Conservation (phyloP, 2,888 invertebrate species). For the Habroteleia sp. region DNA sequence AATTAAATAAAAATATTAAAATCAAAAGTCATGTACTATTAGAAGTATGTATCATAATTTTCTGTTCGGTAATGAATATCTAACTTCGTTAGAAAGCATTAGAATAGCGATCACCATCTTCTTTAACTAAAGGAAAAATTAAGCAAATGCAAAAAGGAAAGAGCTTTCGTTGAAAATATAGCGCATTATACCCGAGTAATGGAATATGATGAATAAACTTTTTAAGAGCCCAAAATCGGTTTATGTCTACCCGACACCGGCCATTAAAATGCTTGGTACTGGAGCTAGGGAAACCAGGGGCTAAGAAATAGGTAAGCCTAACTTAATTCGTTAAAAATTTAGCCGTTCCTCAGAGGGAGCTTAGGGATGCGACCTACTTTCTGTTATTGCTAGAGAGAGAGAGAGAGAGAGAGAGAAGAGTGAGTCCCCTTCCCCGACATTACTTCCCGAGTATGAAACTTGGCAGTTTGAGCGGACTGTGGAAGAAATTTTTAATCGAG, state of each 20-base stretch:
- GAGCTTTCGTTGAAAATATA: slow-evolving; percentile 29
- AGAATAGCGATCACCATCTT: no score
- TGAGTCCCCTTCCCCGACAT: slow-evolving; percentile 40
- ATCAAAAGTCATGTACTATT: no score
- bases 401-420: no score
- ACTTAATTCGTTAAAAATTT: slow-evolving; percentile 63
- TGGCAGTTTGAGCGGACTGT: slow-evolving; percentile 64
- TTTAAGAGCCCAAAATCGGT: slow-evolving; percentile 52
- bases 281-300: slow-evolving; percentile 35
- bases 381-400: slow-evolving; percentile 23
- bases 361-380: slow-evolving; percentile 61
- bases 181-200: slow-evolving; percentile 50
- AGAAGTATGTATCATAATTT: no score
- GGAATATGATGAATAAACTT: slow-evolving; percentile 58
- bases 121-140: slow-evolving; percentile 18
- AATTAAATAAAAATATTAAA: no score
- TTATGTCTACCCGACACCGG: slow-evolving; percentile 31
- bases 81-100: background rate
- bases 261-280: slow-evolving; percentile 39
- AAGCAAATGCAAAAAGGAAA: slow-evolving; percentile 10
- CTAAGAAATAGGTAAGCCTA: slow-evolving; percentile 56
- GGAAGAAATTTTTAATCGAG: slow-evolving; percentile 77
- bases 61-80: no score
- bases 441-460: slow-evolving; percentile 67
- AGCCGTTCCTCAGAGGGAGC: slow-evolving; percentile 40